Evolutionary conservation across 30 jellyfish, hydroid and myxozoan species (phyloP), one percentile per base, ranked within the genome.

Genomic region (Catostylus mosaicus): DNA sequence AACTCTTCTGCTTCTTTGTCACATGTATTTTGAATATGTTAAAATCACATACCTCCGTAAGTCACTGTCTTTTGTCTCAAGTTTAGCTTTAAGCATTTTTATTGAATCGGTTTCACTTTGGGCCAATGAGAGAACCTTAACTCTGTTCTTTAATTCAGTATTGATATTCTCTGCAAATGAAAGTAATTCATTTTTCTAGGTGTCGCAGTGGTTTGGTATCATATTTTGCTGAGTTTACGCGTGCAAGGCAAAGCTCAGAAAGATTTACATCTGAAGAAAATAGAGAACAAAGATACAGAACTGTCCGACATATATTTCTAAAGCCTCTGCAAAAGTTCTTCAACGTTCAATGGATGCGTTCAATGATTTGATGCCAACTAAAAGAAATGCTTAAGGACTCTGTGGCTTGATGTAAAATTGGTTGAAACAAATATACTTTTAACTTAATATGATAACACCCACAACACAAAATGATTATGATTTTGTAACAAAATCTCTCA

Each of bases 41-140:
- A 71, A 43, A 0, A 50, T 10, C 14, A 50, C 26, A 10, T 19
- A 78, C 89, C 89, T 78, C 32, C 63, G 46, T 12, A 45, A 29
- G 31, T 60, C 61, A 27, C 20, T 27, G 16, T 78, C 80, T 62
- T 78, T 78, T 30, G 80, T 63, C 9, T 78, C 69, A 3, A 65
- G 7, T 35, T 78, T 74, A 18, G 46, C 37, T 23, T 30, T 34
- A 0, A 50, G 61, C 80, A 78, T 30, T 45, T 60, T 78, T 63
- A 78, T 18, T 1, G 81, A 78, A 31, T 65, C 79, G 1, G 63
- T 52, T 43, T 78, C 89, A 29, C 48, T 82, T 78, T 78, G 81
- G 7, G 63, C 70, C 30, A 36, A 18, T 22, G 67, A 50, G 12
- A 78, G 30, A 16, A 73, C 43, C 10, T 78, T 78, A 20, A 61